Evolutionary conservation across 2,113 vertebrate genomes (phyloP).

Genomic region (Saguinus imperator): DNA sequence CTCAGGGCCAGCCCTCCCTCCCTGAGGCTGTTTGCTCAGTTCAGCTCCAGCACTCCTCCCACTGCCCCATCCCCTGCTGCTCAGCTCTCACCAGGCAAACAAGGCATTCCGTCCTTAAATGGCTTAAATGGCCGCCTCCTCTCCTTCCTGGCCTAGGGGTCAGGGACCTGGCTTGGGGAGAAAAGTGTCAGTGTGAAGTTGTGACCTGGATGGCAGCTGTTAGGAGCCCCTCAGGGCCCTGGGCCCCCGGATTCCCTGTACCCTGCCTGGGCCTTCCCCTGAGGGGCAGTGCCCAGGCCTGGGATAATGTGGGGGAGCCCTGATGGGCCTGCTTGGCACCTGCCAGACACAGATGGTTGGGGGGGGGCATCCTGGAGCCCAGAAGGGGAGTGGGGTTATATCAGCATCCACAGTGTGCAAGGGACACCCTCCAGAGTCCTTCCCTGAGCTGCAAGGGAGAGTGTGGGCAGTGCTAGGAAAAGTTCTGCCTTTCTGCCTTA

Average conservation of each 20-base stretch:
- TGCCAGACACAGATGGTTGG: neutral
- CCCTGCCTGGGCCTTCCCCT: neutral
- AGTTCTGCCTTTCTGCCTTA: neutral
- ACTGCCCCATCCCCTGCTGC: neutral
- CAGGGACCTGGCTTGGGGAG: constrained; percentile 30
- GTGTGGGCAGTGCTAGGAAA: neutral
- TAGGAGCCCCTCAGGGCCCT: neutral
- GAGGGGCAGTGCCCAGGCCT: neutral
- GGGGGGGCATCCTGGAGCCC: neutral
- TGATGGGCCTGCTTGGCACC: neutral
- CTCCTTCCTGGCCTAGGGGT: constrained; percentile 28
- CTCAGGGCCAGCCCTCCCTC: neutral
- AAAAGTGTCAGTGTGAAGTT: neutral
- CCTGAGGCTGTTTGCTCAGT: neutral
- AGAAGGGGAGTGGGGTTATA: neutral
- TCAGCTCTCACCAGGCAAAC: constrained; percentile 29
- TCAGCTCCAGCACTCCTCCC: neutral
- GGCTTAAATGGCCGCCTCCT: constrained; percentile 41
- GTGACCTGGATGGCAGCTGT: neutral
- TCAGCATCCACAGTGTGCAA: neutral
- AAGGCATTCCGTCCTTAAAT: constrained; percentile 47
- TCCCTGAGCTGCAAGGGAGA: neutral
- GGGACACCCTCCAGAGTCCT: neutral
- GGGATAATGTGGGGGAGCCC: neutral
- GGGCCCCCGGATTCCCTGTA: neutral